Conservation (phyloP, 2,888 invertebrate species). For the Teinopalpus imperialis region DNA sequence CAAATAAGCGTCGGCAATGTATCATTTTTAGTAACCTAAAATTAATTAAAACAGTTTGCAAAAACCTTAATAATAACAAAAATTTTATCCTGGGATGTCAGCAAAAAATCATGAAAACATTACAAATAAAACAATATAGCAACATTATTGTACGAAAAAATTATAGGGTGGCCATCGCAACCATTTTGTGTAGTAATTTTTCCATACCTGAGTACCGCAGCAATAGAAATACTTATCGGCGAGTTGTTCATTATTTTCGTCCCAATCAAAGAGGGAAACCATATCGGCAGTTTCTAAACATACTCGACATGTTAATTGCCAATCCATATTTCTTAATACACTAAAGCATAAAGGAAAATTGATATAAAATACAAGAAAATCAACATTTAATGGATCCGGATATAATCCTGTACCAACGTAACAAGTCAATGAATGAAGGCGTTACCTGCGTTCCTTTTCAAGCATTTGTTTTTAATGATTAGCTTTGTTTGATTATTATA, state of each 20-base stretch:
- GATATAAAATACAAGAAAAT: slow-evolving; percentile 43
- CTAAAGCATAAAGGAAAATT: slow-evolving; percentile 34
- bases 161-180: slow-evolving; percentile 81
- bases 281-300: slow-evolving; percentile 76
- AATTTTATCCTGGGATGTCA: slow-evolving; percentile 64
- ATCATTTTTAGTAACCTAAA: slow-evolving; percentile 72
- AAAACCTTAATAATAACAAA: slow-evolving; percentile 29
- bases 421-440: slow-evolving; percentile 28
- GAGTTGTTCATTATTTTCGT: slow-evolving; percentile 80
- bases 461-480: slow-evolving; percentile 18
- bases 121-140: slow-evolving; percentile 71
- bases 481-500: not conserved
- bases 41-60: slow-evolving; percentile 21
- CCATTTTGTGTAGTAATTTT: slow-evolving; percentile 76
- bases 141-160: slow-evolving; percentile 77
- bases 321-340: slow-evolving; percentile 63
- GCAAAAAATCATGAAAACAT: slow-evolving; percentile 61
- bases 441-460: slow-evolving; percentile 39
- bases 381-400: slow-evolving; percentile 55
- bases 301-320: slow-evolving; percentile 79
- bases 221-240: slow-evolving; percentile 75
- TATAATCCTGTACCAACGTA: slow-evolving; percentile 52
- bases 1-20: slow-evolving; percentile 75
- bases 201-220: slow-evolving; percentile 75
- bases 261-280: slow-evolving; percentile 80